A percentile compares a stretch with the other conserved stretches of the same genome.
Conservation (phyloP, 2,888 invertebrate species). For the Tenodera sinensis region DNA sequence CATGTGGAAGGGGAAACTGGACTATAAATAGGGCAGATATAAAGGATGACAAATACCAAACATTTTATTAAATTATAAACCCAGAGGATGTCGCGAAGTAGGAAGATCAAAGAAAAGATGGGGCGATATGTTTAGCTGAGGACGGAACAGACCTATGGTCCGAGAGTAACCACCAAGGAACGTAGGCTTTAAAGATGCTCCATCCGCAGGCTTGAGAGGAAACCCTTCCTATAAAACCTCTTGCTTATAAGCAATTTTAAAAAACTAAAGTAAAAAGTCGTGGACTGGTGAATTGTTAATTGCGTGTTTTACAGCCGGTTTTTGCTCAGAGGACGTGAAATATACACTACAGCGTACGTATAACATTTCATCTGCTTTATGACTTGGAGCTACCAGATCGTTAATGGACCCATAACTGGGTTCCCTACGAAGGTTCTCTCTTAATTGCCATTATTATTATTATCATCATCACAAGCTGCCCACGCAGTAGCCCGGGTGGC, state of each 20-base stretch:
- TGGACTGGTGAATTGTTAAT: not conserved
- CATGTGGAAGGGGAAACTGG: too few species aligned
- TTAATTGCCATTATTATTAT: not conserved
- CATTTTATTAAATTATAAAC: too few species aligned
- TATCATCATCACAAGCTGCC: not conserved
- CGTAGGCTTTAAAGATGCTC: not conserved
- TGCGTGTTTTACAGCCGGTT: not conserved
- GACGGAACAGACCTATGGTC: too few species aligned
- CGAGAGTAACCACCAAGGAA: not conserved
- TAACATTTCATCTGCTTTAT: conserved; percentile 12
- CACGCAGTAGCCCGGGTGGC: not conserved
- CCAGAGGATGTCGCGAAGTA: too few species aligned
- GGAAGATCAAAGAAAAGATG: too few species aligned
- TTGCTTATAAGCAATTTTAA: not conserved
- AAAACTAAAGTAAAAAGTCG: not conserved
- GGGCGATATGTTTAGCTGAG: too few species aligned
- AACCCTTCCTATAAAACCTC: not conserved
- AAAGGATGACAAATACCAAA: too few species aligned
- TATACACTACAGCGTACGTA: not conserved
- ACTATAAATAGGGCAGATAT: too few species aligned
- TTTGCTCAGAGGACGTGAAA: not conserved
- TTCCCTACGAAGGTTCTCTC: not conserved
- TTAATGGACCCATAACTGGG: not conserved
- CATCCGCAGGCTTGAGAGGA: not conserved
- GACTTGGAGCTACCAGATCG: conserved; percentile 2